Percentiles rank a stretch among this genome's conserved stretches.
Evolutionary conservation across 2,797 vertebrate species (phyloP).

Genomic region (Sebastes nivosus): DNA sequence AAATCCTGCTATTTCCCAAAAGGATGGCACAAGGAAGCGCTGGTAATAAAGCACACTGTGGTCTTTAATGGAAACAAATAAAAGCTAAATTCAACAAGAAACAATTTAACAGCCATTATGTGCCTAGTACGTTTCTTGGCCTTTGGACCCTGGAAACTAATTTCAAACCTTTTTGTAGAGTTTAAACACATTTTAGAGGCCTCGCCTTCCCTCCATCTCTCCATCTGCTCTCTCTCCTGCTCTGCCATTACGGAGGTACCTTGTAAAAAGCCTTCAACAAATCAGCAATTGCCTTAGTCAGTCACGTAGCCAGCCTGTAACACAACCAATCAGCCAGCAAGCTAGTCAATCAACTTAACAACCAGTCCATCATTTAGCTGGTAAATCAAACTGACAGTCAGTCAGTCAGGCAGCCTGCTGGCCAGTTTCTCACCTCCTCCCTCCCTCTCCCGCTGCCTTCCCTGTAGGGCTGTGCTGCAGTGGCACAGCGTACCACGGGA

Average conservation of each 20-base stretch:
- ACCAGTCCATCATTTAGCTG: conserved; percentile 61
- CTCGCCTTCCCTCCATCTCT: conserved; percentile 3
- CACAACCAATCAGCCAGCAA: conserved; percentile 64
- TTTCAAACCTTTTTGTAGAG: conserved; percentile 24
- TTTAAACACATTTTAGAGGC: conserved; percentile 54
- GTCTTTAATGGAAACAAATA: conserved; percentile 69
- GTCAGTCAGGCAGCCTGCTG: conserved; percentile 30
- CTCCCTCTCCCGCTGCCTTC: conserved; percentile 24
- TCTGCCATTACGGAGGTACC: conserved; percentile 19
- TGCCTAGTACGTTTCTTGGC: conserved; percentile 43
- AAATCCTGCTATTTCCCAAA: conserved; percentile 25
- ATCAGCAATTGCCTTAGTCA: conserved; percentile 44
- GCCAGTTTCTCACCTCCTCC: conserved; percentile 49
- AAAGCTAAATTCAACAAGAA: conserved; percentile 62
- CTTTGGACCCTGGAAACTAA: conserved; percentile 52
- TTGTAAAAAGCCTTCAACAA: conserved; percentile 61
- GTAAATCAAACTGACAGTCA: conserved; percentile 57
- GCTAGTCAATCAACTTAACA: conserved; percentile 71
- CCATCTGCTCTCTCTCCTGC: neutral
- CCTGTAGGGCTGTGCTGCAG: conserved; percentile 46
- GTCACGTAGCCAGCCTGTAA: conserved; percentile 61
- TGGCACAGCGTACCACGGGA: conserved; percentile 45
- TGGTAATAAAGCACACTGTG: conserved; percentile 58
- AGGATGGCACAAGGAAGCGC: conserved; percentile 35
- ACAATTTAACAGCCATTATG: conserved; percentile 64